Evolutionary conservation across 2,888 invertebrate species (phyloP).

Genomic region (Volucella inflata): DNA sequence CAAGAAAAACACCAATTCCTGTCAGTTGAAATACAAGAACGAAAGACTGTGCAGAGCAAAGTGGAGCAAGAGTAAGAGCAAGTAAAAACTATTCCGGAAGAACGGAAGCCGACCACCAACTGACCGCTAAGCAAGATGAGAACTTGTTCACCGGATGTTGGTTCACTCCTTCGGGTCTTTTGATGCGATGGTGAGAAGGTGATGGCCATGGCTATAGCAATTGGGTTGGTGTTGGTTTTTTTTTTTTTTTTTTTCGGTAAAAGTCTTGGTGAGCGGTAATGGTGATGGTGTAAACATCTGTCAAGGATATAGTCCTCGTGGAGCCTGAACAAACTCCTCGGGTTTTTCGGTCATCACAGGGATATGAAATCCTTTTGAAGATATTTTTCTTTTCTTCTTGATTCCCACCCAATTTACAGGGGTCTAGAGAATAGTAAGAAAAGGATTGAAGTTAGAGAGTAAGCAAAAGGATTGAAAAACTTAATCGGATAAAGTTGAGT

Average conservation of each 20-base stretch:
- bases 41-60: not conserved
- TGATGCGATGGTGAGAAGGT: too few relatives aligned
- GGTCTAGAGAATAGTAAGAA: not conserved
- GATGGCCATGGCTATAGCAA: too few relatives aligned
- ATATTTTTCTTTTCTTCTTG: conserved; percentile 50
- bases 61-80: conserved; percentile 8
- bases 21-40: not conserved
- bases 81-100: conserved; percentile 53
- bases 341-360: conserved; percentile 42
- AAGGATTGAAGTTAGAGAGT: not conserved
- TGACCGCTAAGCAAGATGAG: conserved; percentile 75
- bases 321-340: conserved; percentile 60
- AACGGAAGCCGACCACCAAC: conserved; percentile 71
- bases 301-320: conserved; percentile 65
- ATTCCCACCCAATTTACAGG: too few relatives aligned
- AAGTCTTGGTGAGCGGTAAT: conserved; percentile 36
- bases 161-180: conserved; percentile 22
- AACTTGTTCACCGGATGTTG: conserved; percentile 75
- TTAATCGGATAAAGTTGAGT: conserved; percentile 67
- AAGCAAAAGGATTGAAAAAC: conserved; percentile 60
- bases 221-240: not conserved
- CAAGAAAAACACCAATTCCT: conserved; percentile 48
- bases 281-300: conserved; percentile 74
- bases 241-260: not conserved
- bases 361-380: conserved; percentile 71